These are phyloP conservation scores for Anas bernieri DNA, from an alignment of 2,797 vertebrate genomes.

Conservation along the genomic window DNA sequence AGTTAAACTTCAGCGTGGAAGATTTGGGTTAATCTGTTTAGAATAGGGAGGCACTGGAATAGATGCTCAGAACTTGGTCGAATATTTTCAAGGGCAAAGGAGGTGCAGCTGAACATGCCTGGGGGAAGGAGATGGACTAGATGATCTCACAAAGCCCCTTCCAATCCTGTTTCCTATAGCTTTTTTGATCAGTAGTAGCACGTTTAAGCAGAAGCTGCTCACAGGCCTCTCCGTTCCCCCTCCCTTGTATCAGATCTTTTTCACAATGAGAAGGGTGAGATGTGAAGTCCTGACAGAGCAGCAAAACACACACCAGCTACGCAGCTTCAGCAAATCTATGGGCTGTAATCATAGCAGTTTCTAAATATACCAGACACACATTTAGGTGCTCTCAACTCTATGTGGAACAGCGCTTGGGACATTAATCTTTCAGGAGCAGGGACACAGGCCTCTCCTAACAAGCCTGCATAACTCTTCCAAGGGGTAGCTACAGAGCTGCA, in stretches of 20 bases:
- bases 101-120: not conserved
- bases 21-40: constrained; percentile 33
- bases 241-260: not conserved
- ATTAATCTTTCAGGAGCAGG: not conserved
- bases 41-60: constrained; percentile 23
- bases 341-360: not conserved
- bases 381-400: not conserved
- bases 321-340: not conserved
- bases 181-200: constrained; percentile 9
- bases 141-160: constrained; percentile 18
- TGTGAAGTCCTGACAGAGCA: not conserved
- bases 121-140: constrained; percentile 10
- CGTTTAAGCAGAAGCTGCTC: not conserved
- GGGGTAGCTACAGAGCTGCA: not conserved
- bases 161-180: constrained; percentile 6
- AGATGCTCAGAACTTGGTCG: not conserved
- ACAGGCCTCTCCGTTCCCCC: not conserved
- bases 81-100: constrained; percentile 10
- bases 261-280: not conserved
- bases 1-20: constrained; percentile 23
- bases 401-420: not conserved
- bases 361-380: not conserved
- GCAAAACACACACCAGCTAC: not conserved
- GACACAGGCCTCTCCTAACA: not conserved
- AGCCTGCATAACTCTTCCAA: not conserved